These are phyloP conservation scores for Drosophila tani DNA, from an alignment of 1,140 invertebrate species.

Conservation along the genomic window DNA sequence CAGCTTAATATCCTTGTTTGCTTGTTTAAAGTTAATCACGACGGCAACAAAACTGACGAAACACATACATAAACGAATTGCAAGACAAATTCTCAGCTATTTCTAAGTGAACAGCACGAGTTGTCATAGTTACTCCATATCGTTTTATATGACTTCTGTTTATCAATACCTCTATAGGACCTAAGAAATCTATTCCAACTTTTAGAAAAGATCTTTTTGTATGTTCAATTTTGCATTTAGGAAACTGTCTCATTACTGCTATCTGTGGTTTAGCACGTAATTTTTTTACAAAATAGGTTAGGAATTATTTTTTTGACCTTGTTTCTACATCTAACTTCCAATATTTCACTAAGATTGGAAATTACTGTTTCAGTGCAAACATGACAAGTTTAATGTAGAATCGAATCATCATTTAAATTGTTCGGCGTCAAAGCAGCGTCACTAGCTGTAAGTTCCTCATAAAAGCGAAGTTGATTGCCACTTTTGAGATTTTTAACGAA, in stretches of 20 bases:
- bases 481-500: too few relatives aligned
- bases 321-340: slow-evolving; percentile 38
- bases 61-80: slow-evolving; percentile 76
- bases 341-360: slow-evolving; percentile 41
- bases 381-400: too few relatives aligned
- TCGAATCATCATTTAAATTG: too few relatives aligned
- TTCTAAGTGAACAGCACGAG: slow-evolving; percentile 85
- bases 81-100: slow-evolving; percentile 74
- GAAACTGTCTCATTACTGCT: slow-evolving; percentile 45
- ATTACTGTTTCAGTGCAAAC: too few relatives aligned
- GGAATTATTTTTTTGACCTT: slow-evolving; percentile 27
- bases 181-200: slow-evolving; percentile 55
- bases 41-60: slow-evolving; percentile 73
- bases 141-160: slow-evolving; percentile 71
- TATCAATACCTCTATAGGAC: slow-evolving; percentile 64
- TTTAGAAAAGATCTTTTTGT: slow-evolving; percentile 49
- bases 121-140: slow-evolving; percentile 73
- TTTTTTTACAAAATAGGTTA: slow-evolving; percentile 13
- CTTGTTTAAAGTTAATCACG: slow-evolving; percentile 24
- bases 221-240: slow-evolving; percentile 47
- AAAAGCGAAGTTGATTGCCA: too few relatives aligned
- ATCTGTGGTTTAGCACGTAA: background rate
- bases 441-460: too few relatives aligned
- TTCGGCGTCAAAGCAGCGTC: too few relatives aligned
- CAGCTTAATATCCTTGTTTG: slow-evolving; percentile 9